Base-by-base conservation (phyloP, 2,888 invertebrate genomes). In the Heliconius aoede region DNA sequence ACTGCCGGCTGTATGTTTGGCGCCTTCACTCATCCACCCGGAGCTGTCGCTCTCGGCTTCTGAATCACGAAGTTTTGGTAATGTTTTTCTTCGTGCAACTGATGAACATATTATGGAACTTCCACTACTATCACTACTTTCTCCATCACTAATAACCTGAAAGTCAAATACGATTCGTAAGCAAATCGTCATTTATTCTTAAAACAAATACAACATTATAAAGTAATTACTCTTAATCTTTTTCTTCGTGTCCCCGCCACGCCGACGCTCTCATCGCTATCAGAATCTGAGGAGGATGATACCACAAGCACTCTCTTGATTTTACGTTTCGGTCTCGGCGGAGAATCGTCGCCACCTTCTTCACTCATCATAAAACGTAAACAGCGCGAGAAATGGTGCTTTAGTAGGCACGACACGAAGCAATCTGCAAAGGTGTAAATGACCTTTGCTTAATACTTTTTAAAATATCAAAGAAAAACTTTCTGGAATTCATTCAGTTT, bases 81-180 rank as follows among this genome's bases (percentile, higher is more conserved):
- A 84, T 28, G 86, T 84, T 78, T 90, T 90, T 69, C 87, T 85
- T n/a, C 92, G 90, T 21, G 91, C 88, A 62, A 85, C 81, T 55
- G 85, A 84, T 40, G 85, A 85, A 76, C 86, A 81, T 72, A 87
- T 84, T 79, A 91, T 87, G 15, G 89, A 89, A 80, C 92, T 92
- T 65, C 91, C 92, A 79, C 92, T 93, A 84, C 93, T 91, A 79
- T 90, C 91, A 79, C 89, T 92, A 18, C 85, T 86, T 71, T 90
- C 93, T 65, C 94, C 95, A 82, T 95, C 95, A 80, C 94, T 91
- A 79, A 95, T 88, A 84, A 94, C 95, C 96, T 96, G 88, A 80
- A 94, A 93, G 76, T 72, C 40, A 80, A 68, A 58, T 46, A 61
- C 24, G 36, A 65, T 65, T 36, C 5, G 65, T 65, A 65, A 36